Evolutionary conservation across 92 coral and sea anemone species (phyloP).

Genomic region (Palythoa caribaeorum): DNA sequence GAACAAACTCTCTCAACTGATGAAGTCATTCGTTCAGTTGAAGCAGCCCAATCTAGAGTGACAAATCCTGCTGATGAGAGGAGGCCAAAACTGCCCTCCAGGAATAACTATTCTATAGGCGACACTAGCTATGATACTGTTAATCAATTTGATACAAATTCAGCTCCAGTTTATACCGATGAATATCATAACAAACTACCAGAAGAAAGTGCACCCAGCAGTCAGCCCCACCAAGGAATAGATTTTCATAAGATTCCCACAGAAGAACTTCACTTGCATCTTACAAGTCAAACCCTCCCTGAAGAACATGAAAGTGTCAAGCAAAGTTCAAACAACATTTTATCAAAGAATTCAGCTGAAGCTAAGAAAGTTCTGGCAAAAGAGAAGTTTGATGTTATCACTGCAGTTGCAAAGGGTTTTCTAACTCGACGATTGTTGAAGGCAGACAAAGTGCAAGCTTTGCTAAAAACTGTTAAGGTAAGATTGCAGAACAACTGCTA

Average conservation of each 20-base stretch:
- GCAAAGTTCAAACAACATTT: background rate
- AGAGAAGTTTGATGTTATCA: conserved; percentile 78
- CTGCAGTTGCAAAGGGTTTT: conserved; percentile 94
- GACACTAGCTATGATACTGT: conserved; percentile 64
- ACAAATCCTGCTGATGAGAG: conserved; percentile 46
- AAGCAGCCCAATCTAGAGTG: conserved; percentile 18
- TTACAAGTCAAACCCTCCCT: background rate
- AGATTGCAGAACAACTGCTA: background rate
- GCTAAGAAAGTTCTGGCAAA: conserved; percentile 24
- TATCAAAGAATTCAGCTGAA: background rate
- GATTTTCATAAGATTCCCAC: conserved; percentile 49
- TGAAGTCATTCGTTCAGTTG: conserved; percentile 38
- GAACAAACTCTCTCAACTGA: conserved; percentile 3
- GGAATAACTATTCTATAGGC: conserved; percentile 77
- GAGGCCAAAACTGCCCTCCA: conserved; percentile 65
- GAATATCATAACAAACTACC: background rate
- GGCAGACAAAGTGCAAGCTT: conserved; percentile 82
- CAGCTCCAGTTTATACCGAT: background rate
- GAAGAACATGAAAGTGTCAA: background rate
- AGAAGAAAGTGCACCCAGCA: background rate
- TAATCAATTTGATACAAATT: conserved; percentile 8
- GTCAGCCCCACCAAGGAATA: conserved; percentile 10
- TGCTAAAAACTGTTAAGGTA: conserved; percentile 91
- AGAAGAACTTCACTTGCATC: conserved; percentile 41
- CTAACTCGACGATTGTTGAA: conserved; percentile 83